Percentiles rank a stretch among this genome's conserved stretches.
Evolutionary conservation across 2,113 vertebrate genomes (phyloP).

Genomic region (Cephalophus harveyi): DNA sequence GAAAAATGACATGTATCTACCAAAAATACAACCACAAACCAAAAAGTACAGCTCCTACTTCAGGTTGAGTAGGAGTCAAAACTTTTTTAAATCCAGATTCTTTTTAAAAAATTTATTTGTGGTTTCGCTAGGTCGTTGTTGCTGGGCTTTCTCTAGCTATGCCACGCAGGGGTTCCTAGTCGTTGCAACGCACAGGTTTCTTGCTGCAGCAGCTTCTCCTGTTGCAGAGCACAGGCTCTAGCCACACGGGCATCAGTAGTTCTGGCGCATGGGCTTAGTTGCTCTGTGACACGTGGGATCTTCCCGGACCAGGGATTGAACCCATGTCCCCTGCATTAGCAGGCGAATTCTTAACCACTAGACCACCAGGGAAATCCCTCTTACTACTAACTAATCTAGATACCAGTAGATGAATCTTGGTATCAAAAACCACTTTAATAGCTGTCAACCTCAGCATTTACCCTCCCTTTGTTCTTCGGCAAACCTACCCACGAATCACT

Average conservation of each 20-base stretch:
- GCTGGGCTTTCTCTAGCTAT: background rate
- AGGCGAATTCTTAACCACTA: background rate
- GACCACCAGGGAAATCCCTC: background rate
- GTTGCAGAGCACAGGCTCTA: background rate
- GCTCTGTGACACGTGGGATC: background rate
- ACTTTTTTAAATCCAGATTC: background rate
- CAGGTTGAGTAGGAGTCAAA: background rate
- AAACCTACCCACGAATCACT: background rate
- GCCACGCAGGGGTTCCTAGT: background rate
- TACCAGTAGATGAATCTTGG: background rate
- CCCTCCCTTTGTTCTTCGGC: background rate
- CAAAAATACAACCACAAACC: background rate
- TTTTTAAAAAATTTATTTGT: background rate
- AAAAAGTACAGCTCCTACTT: background rate
- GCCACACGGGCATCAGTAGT: background rate
- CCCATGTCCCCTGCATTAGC: background rate
- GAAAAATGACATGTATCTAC: background rate
- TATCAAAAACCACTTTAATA: background rate
- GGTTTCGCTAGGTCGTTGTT: background rate
- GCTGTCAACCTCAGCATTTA: background rate
- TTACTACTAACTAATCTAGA: background rate
- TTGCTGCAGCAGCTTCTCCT: background rate
- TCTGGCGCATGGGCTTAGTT: background rate
- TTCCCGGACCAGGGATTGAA: background rate
- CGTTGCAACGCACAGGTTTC: background rate